phyloP scores from a whole-genome alignment of 2,888 invertebrate genomes.

The Pristionchus exspectatus region DNA sequence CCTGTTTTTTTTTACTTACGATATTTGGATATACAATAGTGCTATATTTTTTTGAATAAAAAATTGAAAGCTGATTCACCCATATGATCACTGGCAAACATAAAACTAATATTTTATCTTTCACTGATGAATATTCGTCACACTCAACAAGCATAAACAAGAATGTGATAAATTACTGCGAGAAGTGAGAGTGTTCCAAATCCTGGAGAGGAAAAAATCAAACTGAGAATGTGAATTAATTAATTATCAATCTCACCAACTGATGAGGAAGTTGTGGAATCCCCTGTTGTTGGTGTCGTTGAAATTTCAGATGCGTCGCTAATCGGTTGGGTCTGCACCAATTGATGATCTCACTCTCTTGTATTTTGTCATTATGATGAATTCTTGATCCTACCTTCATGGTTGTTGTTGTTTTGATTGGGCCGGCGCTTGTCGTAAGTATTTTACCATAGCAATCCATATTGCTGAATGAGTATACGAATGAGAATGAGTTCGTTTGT shows the following conservation, averaged over 20 bases:
- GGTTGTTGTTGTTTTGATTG: not conserved
- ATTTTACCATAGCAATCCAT: not conserved
- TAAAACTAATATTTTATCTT: too few relatives aligned
- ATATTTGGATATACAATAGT: too few relatives aligned
- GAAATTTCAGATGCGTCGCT: not conserved
- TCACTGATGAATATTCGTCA: too few relatives aligned
- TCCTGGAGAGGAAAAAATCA: not conserved
- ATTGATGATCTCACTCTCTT: not conserved
- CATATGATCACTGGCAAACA: too few relatives aligned
- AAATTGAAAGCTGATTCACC: too few relatives aligned
- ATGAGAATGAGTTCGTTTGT: not conserved
- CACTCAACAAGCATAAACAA: not conserved
- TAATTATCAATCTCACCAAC: not conserved
- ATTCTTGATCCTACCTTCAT: not conserved
- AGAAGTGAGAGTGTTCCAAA: not conserved
- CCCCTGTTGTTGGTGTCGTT: not conserved
- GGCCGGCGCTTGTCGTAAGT: not conserved
- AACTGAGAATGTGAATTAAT: not conserved
- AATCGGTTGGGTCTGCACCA: not conserved
- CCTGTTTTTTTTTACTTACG: too few relatives aligned
- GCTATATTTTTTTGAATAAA: too few relatives aligned
- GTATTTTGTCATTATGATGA: not conserved
- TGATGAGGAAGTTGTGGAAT: not conserved
- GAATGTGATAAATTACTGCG: not conserved
- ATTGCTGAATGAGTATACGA: not conserved